A percentile compares a stretch with the other conserved stretches of the same genome.
Evolutionary conservation across 1,140 invertebrate genomes (phyloP).

Genomic region (Nephotettix cincticeps): DNA sequence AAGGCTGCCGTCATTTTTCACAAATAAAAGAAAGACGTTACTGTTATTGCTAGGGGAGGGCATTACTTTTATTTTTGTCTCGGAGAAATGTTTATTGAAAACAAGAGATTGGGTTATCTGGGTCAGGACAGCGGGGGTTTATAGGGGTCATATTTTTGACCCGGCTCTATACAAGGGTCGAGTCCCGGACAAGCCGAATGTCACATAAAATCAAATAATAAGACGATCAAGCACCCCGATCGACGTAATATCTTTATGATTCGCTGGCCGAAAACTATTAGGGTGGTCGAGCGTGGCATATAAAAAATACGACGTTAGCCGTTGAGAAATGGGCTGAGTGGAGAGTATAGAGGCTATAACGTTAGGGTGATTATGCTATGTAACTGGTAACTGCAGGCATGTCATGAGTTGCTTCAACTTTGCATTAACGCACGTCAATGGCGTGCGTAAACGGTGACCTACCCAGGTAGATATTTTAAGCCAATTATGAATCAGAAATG

Average conservation of each 20-base stretch:
- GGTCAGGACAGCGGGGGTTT: conserved; percentile 4
- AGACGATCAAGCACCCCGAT: background rate
- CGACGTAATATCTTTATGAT: conserved; percentile 16
- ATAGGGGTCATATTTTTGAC: conserved; percentile 4
- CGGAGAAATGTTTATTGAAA: conserved; percentile 21
- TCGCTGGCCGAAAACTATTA: background rate
- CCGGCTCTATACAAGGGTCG: background rate
- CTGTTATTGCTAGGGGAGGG: background rate
- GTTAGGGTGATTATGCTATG: too few species aligned
- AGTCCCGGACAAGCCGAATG: background rate
- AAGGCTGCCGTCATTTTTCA: conserved; percentile 9
- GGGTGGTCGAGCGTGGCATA: background rate
- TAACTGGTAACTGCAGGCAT: too few species aligned
- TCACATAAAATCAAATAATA: conserved; percentile 23
- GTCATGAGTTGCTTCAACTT: too few species aligned
- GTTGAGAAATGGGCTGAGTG: conserved; percentile 13
- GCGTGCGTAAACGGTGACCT: too few species aligned
- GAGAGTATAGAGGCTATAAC: background rate
- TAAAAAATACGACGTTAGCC: background rate
- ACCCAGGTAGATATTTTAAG: too few species aligned
- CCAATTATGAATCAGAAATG: too few species aligned
- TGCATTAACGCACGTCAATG: too few species aligned
- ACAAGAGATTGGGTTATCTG: conserved; percentile 18
- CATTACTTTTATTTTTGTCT: conserved; percentile 9
- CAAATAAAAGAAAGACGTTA: conserved; percentile 14